Evolutionary conservation across 1,140 invertebrate species (phyloP).

Genomic region (Drosophila gunungcola): DNA sequence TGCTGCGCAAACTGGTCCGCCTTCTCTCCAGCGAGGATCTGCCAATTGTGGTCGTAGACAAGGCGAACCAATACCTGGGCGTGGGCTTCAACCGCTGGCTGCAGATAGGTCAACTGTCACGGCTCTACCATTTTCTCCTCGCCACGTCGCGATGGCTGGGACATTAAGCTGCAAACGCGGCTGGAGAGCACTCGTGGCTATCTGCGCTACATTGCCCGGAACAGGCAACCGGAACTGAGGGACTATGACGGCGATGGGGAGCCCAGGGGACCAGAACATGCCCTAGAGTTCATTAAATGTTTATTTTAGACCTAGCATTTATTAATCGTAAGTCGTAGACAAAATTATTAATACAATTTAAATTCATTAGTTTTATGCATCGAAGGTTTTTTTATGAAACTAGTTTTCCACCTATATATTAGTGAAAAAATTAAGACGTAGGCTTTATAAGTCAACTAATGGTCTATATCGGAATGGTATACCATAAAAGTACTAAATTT

Average conservation of each 20-base stretch:
- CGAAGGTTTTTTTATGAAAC: too few species aligned
- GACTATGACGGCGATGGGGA: constrained; percentile 31
- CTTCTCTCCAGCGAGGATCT: constrained; percentile 32
- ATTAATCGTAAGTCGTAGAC: neutral
- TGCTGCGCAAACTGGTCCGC: constrained; percentile 36
- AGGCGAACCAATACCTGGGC: constrained; percentile 46
- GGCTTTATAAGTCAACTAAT: too few species aligned
- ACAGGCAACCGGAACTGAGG: constrained; percentile 25
- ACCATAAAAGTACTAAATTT: too few species aligned
- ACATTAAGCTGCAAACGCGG: neutral
- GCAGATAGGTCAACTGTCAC: constrained; percentile 19
- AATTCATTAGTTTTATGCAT: too few species aligned
- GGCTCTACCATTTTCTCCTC: constrained; percentile 13
- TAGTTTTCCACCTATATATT: too few species aligned
- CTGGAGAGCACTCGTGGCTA: constrained; percentile 27
- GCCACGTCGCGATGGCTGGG: constrained; percentile 10
- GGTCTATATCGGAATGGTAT: too few species aligned
- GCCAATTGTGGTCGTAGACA: constrained; percentile 38
- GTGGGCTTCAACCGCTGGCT: constrained; percentile 21
- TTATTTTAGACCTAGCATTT: constrained; percentile 8
- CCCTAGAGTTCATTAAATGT: constrained; percentile 19
- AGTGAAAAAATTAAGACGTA: too few species aligned
- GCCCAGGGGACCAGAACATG: neutral
- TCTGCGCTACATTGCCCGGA: constrained; percentile 30
- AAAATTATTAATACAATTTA: too few species aligned